A percentile compares a stretch with the other conserved stretches of the same genome.
Evolutionary conservation across 2,888 invertebrate species (phyloP).

Genomic region (Drosophila silvestris): DNA sequence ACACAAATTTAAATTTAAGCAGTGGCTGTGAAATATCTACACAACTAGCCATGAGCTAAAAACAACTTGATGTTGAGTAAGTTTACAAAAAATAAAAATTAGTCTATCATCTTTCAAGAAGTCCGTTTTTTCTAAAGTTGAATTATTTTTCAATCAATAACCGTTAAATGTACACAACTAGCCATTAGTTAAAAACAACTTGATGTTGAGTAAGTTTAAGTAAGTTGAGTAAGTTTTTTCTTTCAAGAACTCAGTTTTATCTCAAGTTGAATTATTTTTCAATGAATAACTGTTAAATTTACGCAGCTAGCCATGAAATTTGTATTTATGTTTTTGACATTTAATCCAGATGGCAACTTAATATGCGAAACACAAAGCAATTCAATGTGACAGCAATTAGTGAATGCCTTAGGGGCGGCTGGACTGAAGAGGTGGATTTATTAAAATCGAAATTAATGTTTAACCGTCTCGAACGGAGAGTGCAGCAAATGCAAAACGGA

Average conservation of each 20-base stretch:
- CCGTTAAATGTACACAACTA: neutral
- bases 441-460: slow-evolving; percentile 82
- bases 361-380: slow-evolving; percentile 48
- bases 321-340: neutral
- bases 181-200: neutral
- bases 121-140: neutral
- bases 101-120: neutral
- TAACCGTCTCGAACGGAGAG: slow-evolving; percentile 11
- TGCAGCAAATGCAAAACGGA: slow-evolving; percentile 57
- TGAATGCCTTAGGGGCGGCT: slow-evolving; percentile 28
- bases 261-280: neutral
- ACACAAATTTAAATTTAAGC: neutral
- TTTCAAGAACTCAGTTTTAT: neutral
- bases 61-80: neutral
- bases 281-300: neutral
- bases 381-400: slow-evolving; percentile 50
- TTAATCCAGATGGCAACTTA: slow-evolving; percentile 23
- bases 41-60: neutral
- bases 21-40: neutral
- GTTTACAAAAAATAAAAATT: neutral
- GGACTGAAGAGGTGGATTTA: slow-evolving; percentile 41
- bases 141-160: neutral
- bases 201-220: too few species aligned
- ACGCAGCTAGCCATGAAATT: neutral
- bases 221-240: too few species aligned